Percentiles rank a stretch among this genome's conserved stretches.
phyloP scores from a whole-genome alignment of 2,797 vertebrate genomes.

The Chloroceryle inda region DNA sequence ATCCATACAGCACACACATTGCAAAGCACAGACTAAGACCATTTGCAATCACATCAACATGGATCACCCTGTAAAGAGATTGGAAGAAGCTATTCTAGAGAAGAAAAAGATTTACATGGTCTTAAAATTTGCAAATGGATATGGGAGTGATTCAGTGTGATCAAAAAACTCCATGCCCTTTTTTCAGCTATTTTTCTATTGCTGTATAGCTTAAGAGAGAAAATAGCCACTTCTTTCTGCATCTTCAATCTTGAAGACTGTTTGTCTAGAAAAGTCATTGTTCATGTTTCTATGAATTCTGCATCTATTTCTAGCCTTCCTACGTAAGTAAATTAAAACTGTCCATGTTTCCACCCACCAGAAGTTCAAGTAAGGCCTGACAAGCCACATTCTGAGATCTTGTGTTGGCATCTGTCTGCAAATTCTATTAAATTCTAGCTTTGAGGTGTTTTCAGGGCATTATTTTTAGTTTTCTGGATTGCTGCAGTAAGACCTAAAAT shows the following conservation, averaged over 20 bases:
- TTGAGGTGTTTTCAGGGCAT: conserved; percentile 16
- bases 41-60: conserved; percentile 32
- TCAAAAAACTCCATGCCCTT: not conserved
- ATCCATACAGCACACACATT: conserved; percentile 18
- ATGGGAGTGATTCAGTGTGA: not conserved
- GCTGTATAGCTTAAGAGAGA: not conserved
- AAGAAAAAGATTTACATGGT: conserved; percentile 18
- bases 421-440: conserved; percentile 16
- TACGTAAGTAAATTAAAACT: not conserved
- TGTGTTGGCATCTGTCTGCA: conserved; percentile 1
- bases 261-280: conserved; percentile 6
- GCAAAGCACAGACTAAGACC: conserved; percentile 13
- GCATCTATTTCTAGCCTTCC: conserved; percentile 28
- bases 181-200: not conserved
- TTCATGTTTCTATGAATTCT: not conserved
- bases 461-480: conserved; percentile 50
- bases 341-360: not conserved
- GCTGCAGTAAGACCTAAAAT: not conserved
- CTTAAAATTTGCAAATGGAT: conserved; percentile 43
- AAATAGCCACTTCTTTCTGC: not conserved
- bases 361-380: conserved; percentile 5
- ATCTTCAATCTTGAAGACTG: not conserved
- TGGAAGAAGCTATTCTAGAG: conserved; percentile 6
- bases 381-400: not conserved
- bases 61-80: conserved; percentile 21